Evolutionary conservation across 2,797 vertebrate species (phyloP), one percentile per base, ranked within the genome.

Genomic region (Anomalospiza imberbis): DNA sequence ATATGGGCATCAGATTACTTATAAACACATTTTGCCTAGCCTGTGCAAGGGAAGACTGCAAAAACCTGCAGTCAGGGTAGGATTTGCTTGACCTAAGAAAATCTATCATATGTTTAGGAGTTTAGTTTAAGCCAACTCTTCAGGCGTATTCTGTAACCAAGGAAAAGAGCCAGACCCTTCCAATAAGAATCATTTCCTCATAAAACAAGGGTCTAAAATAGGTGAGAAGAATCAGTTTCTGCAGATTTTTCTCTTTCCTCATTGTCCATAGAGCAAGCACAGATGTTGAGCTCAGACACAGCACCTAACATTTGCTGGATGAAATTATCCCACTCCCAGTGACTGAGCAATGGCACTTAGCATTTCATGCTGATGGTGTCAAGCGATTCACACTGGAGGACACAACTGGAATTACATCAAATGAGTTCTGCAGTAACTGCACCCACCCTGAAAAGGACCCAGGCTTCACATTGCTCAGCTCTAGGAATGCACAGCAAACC

Each of bases 141-240:
- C 67, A 86, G 57, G 62, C 10, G 0, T 58, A 70, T 75, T 91
- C 93, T 3, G 55, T 93, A 88, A 94, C 83, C 80, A 94, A 86
- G 91, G 79, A 90, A 88, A 83, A 84, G 70, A 88, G 80, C 70
- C 90, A 95, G 91, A 93, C n/a, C 36, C 13, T 58, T 84, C 57
- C 82, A 92, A 75, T 54, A 89, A 75, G 84, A 73, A 75, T 44
- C 55, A 84, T 75, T 96, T 88, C 40, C 76, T 88, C 85, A 70
- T 94, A 94, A 94, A 95, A 93, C 44, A 81, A 74, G 63, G 13
- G 63, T 87, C 89, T 89, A 79, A 93, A 96, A 93, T 86, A 96
- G 67, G 88, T 94, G 91, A 84, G 58, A 96, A 78, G 76, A 91
- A 88, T 79, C 71, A 51, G 55, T 85, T 80, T 74, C 91, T 66